Conservation (phyloP, 2,797 vertebrate species). For the Fringilla coelebs region DNA sequence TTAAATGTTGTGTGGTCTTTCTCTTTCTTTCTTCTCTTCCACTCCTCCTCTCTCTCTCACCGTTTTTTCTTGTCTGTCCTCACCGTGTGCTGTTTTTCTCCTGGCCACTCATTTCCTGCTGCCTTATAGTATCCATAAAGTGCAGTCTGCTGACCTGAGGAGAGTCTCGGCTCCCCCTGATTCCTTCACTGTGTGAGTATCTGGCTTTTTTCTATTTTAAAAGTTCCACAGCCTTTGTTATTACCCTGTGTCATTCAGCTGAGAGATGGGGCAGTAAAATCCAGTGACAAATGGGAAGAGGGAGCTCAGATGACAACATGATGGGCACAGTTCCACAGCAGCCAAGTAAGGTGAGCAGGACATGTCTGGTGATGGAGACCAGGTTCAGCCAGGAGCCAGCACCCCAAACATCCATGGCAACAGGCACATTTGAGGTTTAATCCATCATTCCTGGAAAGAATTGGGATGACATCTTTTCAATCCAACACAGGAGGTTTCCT, state of each 20-base stretch:
- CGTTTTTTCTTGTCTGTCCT: conserved; percentile 73
- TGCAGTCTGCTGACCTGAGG: conserved; percentile 94
- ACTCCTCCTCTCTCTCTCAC: background rate
- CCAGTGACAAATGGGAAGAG: background rate
- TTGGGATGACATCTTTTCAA: background rate
- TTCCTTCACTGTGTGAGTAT: conserved; percentile 99
- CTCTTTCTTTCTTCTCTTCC: conserved; percentile 48
- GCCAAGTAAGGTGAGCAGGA: background rate
- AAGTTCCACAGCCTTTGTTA: background rate
- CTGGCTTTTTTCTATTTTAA: conserved; percentile 28
- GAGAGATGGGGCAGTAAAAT: background rate
- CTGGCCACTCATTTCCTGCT: conserved; percentile 77
- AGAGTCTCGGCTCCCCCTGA: conserved; percentile 98
- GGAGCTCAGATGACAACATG: background rate
- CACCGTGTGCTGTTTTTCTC: conserved; percentile 71
- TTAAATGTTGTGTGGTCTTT: conserved; percentile 80
- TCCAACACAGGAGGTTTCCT: background rate
- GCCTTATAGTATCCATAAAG: conserved; percentile 94
- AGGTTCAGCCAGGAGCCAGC: background rate
- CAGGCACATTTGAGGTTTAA: background rate
- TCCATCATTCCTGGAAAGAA: background rate
- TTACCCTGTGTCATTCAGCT: background rate
- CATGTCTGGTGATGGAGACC: background rate
- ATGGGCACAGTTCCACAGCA: background rate
- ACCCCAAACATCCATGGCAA: background rate